Percentiles rank a stretch among this genome's conserved stretches.
Conservation (phyloP, 2,888 invertebrate genomes). For the Drosophila parthenogenetica region DNA sequence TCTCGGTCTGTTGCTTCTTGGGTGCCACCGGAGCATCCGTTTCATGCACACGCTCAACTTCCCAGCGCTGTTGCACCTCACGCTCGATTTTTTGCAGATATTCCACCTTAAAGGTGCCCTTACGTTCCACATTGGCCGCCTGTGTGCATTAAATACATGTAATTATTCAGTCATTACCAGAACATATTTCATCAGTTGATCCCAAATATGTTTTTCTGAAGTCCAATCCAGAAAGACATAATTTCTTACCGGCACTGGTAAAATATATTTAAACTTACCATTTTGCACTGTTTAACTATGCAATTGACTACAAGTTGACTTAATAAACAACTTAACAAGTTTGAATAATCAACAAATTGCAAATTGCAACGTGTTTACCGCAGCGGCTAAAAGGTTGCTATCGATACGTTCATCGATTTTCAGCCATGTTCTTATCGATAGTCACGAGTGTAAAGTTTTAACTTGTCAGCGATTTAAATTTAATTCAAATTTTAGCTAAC, state of each 20-base stretch:
- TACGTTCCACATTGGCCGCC: slow-evolving; percentile 87
- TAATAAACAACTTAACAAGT: slow-evolving; percentile 22
- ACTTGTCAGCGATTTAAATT: neutral
- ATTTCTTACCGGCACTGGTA: neutral
- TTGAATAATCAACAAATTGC: slow-evolving; percentile 27
- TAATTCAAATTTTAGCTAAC: neutral
- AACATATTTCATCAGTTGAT: slow-evolving; percentile 65
- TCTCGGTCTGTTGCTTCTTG: slow-evolving; percentile 88
- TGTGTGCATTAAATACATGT: slow-evolving; percentile 31
- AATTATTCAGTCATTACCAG: neutral
- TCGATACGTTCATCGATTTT: slow-evolving; percentile 15
- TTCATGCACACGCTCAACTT: slow-evolving; percentile 91
- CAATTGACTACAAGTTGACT: slow-evolving; percentile 15
- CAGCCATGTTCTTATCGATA: slow-evolving; percentile 35
- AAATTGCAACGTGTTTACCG: slow-evolving; percentile 74
- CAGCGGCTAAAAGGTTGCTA: slow-evolving; percentile 34
- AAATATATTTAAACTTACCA: slow-evolving; percentile 28
- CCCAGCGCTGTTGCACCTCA: slow-evolving; percentile 95
- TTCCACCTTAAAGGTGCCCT: slow-evolving; percentile 98
- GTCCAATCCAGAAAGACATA: too few species aligned
- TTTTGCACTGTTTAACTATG: slow-evolving; percentile 18
- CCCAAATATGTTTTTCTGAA: neutral
- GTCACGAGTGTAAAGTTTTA: neutral
- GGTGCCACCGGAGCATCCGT: slow-evolving; percentile 90
- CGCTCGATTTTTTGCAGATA: slow-evolving; percentile 95